phyloP scores from a whole-genome alignment of 2,888 invertebrate genomes.

The Brachyptera putata region DNA sequence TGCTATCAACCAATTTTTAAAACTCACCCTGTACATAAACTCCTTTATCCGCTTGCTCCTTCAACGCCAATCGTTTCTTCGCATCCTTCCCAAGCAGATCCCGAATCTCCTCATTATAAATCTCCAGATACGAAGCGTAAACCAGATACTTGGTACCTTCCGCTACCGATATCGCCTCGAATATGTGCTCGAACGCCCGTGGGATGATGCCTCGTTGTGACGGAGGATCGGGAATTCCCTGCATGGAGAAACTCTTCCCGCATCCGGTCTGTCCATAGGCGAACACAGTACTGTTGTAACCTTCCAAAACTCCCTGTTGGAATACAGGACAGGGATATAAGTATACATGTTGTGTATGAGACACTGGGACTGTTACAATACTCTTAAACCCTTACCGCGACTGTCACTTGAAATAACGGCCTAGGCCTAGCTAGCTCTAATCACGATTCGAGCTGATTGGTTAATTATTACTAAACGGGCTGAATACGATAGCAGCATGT shows the following conservation, averaged over 20 bases:
- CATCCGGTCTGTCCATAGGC: constrained; percentile 92
- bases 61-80: constrained; percentile 58
- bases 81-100: constrained; percentile 60
- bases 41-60: constrained; percentile 61
- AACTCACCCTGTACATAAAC: constrained; percentile 59
- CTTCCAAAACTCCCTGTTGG: constrained; percentile 73
- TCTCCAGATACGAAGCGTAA: constrained; percentile 75
- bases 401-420: too few species aligned
- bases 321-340: too few species aligned
- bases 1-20: too few species aligned
- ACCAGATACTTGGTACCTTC: constrained; percentile 66
- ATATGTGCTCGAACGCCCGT: constrained; percentile 81
- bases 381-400: too few species aligned
- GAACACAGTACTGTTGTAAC: constrained; percentile 90
- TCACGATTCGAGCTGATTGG: too few species aligned
- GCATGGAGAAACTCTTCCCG: constrained; percentile 89
- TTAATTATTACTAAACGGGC: too few species aligned
- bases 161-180: constrained; percentile 75
- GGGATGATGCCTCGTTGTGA: constrained; percentile 63
- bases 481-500: too few species aligned
- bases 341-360: too few species aligned
- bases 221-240: constrained; percentile 56
- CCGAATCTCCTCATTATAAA: constrained; percentile 77
- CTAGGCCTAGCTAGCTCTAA: too few species aligned
- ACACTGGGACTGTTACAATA: too few species aligned